Conservation (phyloP, 1,140 invertebrate species). For the Drosophila albomicans region DNA sequence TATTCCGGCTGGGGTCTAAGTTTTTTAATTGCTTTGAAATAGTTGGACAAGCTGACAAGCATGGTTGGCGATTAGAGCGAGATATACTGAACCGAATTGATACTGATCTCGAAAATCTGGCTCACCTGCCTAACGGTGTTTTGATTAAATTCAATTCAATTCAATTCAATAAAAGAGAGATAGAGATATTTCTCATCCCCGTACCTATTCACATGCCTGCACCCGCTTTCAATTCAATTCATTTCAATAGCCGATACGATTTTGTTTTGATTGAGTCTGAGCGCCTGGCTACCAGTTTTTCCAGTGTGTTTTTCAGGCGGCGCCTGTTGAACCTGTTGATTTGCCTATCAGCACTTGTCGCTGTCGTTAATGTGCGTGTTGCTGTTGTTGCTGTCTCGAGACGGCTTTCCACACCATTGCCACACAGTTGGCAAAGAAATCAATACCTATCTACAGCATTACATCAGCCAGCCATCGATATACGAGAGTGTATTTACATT, state of each 20-base stretch:
- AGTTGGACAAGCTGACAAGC: conserved; percentile 52
- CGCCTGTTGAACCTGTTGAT: conserved; percentile 76
- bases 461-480: conserved; percentile 60
- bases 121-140: conserved; percentile 60
- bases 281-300: conserved; percentile 62
- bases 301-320: conserved; percentile 54
- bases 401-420: conserved; percentile 67
- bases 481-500: conserved; percentile 51
- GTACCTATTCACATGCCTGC: conserved; percentile 1
- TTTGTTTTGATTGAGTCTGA: conserved; percentile 71
- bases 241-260: conserved; percentile 51
- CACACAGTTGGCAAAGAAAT: conserved; percentile 73
- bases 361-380: conserved; percentile 35
- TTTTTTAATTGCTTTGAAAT: conserved; percentile 75
- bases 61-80: conserved; percentile 39
- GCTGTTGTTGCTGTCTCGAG: conserved; percentile 26
- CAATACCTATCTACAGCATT: conserved; percentile 65
- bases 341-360: conserved; percentile 66
- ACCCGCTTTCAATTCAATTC: conserved; percentile 58
- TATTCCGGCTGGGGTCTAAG: conserved; percentile 10
- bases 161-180: conserved; percentile 6
- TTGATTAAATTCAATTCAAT: conserved; percentile 74
- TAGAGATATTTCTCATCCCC: conserved; percentile 19
- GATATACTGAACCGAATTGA: conserved; percentile 25
- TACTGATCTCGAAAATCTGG: conserved; percentile 54